A percentile compares a stretch with the other conserved stretches of the same genome.
Evolutionary conservation across 2,797 vertebrate genomes (phyloP).

Genomic region (Delichon dasypus): DNA sequence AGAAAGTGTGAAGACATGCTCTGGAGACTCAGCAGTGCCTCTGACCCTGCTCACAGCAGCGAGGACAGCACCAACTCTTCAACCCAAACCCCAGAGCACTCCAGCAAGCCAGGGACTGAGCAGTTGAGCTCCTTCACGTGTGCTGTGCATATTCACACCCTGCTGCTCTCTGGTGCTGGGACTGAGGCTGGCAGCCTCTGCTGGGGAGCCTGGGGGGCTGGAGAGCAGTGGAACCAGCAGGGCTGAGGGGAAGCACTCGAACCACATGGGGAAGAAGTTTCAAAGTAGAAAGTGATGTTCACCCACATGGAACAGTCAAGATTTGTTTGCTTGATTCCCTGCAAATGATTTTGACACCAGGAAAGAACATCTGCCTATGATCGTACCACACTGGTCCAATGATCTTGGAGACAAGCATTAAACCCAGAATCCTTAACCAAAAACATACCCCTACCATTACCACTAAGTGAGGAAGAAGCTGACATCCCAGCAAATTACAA

Average conservation of each 20-base stretch:
- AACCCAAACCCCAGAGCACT: background rate
- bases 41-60: background rate
- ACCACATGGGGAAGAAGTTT: background rate
- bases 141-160: background rate
- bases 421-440: background rate
- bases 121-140: background rate
- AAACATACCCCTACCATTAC: background rate
- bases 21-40: background rate
- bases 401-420: background rate
- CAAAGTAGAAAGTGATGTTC: background rate
- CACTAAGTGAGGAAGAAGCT: background rate
- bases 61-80: background rate
- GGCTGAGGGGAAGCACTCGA: background rate
- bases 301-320: background rate
- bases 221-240: background rate
- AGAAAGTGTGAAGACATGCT: background rate
- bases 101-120: background rate
- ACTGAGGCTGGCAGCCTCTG: background rate
- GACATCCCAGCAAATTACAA: background rate
- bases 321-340: background rate
- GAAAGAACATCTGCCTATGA: background rate
- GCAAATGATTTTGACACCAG: background rate
- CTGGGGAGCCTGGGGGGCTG: background rate
- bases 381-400: background rate
- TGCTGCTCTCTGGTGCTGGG: background rate